A percentile compares a stretch with the other conserved stretches of the same genome.
These are phyloP conservation scores for Teleiodes luculella DNA, from an alignment of 2,888 invertebrate species.

Conservation along the genomic window DNA sequence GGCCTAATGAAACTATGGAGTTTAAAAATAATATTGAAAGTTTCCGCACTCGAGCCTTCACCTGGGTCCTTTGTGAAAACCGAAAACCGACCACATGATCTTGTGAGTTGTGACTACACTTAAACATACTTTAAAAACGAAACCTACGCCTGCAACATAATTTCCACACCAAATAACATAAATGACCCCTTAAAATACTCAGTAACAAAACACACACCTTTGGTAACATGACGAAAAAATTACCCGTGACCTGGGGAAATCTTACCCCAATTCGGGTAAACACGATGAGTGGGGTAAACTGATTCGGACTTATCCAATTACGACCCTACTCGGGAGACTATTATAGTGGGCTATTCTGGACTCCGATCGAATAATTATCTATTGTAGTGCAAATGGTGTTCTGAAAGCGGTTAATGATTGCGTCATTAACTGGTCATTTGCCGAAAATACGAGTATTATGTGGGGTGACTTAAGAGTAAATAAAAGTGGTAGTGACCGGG, in stretches of 20 bases:
- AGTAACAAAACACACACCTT: not conserved
- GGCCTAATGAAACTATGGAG: too few relatives aligned
- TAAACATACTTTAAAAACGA: too few relatives aligned
- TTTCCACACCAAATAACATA: too few relatives aligned
- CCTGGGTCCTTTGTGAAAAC: too few relatives aligned
- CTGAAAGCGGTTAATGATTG: not conserved
- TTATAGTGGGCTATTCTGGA: constrained; percentile 16
- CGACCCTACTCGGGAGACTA: constrained; percentile 40
- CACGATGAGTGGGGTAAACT: constrained; percentile 74
- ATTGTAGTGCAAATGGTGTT: constrained; percentile 1
- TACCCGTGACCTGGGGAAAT: constrained; percentile 50
- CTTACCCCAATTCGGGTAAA: constrained; percentile 68
- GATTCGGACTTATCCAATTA: constrained; percentile 75
- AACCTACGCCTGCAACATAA: too few relatives aligned
- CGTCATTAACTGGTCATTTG: not conserved
- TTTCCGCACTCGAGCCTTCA: too few relatives aligned
- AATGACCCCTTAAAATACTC: too few relatives aligned
- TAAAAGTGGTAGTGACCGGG: too few relatives aligned
- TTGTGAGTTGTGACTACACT: too few relatives aligned
- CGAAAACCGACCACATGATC: too few relatives aligned
- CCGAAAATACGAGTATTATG: not conserved
- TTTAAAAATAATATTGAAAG: too few relatives aligned
- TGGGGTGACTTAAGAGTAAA: not conserved
- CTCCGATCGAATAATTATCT: not conserved
- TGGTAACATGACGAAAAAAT: constrained; percentile 35